A percentile compares a stretch with the other conserved stretches of the same genome.
These are phyloP conservation scores for Drosophila nigromelanica DNA, from an alignment of 1,140 invertebrate species.

Conservation along the genomic window DNA sequence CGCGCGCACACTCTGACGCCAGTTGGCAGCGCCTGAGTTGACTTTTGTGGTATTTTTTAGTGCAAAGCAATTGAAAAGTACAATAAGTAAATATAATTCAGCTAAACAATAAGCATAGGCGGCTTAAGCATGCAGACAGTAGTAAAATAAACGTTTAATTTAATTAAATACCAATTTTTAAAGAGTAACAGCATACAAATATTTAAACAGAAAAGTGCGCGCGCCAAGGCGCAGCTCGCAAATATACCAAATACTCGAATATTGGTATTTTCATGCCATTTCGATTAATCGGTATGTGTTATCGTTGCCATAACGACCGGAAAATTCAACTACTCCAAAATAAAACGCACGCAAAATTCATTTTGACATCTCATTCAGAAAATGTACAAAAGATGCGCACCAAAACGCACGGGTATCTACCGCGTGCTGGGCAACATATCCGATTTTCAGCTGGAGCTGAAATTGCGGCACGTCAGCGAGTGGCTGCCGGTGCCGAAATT, in stretches of 20 bases:
- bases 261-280: neutral
- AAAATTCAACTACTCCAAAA: constrained; percentile 12
- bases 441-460: constrained; percentile 84
- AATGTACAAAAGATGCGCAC: constrained; percentile 70
- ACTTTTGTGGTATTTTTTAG: constrained; percentile 10
- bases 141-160: too few species aligned
- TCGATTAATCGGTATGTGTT: constrained; percentile 9
- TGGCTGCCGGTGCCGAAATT: constrained; percentile 76
- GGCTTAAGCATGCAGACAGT: too few species aligned
- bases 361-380: constrained; percentile 1
- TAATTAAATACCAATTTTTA: too few species aligned
- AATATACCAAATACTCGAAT: constrained; percentile 22
- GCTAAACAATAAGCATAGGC: too few species aligned
- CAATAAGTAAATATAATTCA: too few species aligned
- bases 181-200: neutral
- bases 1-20: constrained; percentile 13
- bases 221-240: neutral
- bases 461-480: constrained; percentile 65
- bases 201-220: constrained; percentile 6
- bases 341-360: constrained; percentile 1
- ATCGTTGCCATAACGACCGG: constrained; percentile 58
- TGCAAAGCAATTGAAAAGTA: neutral
- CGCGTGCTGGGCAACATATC: constrained; percentile 84
- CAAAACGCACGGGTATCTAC: constrained; percentile 84
- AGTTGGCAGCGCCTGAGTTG: constrained; percentile 10